These are phyloP conservation scores for Cephalopholis sonnerati DNA, from an alignment of 2,113 vertebrate genomes.

Conservation along the genomic window DNA sequence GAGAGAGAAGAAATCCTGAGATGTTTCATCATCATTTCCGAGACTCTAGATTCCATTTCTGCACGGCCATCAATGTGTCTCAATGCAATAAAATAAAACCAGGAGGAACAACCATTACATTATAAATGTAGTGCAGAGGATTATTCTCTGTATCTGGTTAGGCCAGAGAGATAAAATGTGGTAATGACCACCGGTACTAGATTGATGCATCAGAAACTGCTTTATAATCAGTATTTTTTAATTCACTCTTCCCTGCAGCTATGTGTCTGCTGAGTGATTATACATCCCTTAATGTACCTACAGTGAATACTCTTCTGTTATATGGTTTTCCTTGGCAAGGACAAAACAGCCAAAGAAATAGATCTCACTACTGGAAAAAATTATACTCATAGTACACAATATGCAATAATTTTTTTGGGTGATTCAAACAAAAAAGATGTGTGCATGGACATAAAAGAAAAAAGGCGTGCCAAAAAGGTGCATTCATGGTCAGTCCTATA, in stretches of 20 bases:
- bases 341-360: neutral
- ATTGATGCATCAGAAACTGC: constrained; percentile 5
- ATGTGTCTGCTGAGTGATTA: neutral
- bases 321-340: neutral
- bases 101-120: constrained; percentile 26
- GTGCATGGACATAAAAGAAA: neutral
- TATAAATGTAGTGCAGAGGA: neutral
- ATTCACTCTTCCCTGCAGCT: neutral
- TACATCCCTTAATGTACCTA: neutral
- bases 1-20: constrained; percentile 21
- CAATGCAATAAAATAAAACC: constrained; percentile 16
- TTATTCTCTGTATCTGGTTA: neutral
- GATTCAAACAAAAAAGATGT: neutral
- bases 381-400: neutral
- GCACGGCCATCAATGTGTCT: neutral
- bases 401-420: neutral
- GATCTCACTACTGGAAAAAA: neutral
- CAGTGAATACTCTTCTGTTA: neutral
- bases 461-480: neutral
- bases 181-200: neutral
- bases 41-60: constrained; percentile 27
- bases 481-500: neutral
- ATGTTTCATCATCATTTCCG: constrained; percentile 56
- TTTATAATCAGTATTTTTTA: constrained; percentile 16
- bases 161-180: neutral